Evolutionary conservation across 2,113 vertebrate species (phyloP).

Genomic region (Tympanuchus pallidicinctus): DNA sequence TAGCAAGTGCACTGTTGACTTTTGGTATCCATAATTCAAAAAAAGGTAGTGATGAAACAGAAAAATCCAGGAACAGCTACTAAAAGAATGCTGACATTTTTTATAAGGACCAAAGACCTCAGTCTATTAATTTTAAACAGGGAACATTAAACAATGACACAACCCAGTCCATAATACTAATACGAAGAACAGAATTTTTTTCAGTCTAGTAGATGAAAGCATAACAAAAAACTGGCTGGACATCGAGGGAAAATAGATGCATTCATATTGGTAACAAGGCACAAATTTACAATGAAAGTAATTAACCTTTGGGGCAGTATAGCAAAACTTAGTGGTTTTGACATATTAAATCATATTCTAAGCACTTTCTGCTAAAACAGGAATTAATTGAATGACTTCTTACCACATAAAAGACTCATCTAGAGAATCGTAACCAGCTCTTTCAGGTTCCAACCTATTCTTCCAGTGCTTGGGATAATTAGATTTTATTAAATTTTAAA

Average conservation of each 20-base stretch:
- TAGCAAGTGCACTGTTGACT: not conserved
- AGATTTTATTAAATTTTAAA: constrained; percentile 19
- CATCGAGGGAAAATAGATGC: not conserved
- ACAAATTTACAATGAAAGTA: not conserved
- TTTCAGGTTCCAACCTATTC: not conserved
- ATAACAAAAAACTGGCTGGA: not conserved
- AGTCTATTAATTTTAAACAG: not conserved
- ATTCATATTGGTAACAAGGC: not conserved
- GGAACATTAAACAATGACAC: not conserved
- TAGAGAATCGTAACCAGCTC: not conserved
- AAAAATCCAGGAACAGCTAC: not conserved
- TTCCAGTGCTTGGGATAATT: constrained; percentile 3
- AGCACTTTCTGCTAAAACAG: constrained; percentile 11
- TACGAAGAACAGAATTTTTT: not conserved
- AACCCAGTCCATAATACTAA: not conserved
- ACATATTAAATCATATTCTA: constrained; percentile 14
- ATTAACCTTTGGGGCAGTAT: not conserved
- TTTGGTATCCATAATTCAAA: not conserved
- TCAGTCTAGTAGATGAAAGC: not conserved
- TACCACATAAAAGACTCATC: not conserved
- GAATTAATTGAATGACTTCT: not conserved
- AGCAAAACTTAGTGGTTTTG: not conserved
- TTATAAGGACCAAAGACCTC: not conserved
- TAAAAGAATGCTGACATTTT: not conserved
- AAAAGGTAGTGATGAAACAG: not conserved